phyloP scores from a whole-genome alignment of 1,140 invertebrate species.

The Holotrichia oblita region DNA sequence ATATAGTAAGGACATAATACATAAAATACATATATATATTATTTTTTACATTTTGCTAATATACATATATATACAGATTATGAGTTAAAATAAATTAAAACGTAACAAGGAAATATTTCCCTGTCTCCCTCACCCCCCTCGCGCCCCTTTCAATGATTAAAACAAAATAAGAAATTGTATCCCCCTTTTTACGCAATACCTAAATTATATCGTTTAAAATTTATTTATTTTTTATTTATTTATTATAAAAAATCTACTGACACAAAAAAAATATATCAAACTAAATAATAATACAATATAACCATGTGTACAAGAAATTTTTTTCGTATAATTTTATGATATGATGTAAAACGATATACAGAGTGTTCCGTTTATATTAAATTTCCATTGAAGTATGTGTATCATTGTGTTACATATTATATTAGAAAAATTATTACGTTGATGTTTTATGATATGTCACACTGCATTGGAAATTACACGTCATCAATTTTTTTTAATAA shows the following conservation, averaged over 20 bases:
- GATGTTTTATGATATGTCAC: too few relatives aligned
- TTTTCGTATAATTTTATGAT: too few relatives aligned
- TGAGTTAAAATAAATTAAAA: neutral
- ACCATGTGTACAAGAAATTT: too few relatives aligned
- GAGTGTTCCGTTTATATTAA: too few relatives aligned
- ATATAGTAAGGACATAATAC: neutral
- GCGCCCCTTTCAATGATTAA: neutral
- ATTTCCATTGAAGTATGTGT: too few relatives aligned
- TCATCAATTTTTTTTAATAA: neutral
- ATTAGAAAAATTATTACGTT: too few relatives aligned
- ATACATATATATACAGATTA: neutral
- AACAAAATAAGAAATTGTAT: neutral
- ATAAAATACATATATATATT: conserved; percentile 1
- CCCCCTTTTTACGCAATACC: neutral
- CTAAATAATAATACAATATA: too few relatives aligned
- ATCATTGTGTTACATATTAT: too few relatives aligned
- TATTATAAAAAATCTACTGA: neutral
- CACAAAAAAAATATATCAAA: too few relatives aligned
- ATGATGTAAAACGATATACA: too few relatives aligned
- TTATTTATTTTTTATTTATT: neutral
- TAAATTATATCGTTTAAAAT: neutral
- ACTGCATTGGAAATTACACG: too few relatives aligned
- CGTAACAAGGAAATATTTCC: neutral
- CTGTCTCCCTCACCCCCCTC: neutral
- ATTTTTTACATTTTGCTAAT: conserved; percentile 21